Base-by-base conservation (phyloP, 2,113 vertebrate species). In the Ovis aries region DNA sequence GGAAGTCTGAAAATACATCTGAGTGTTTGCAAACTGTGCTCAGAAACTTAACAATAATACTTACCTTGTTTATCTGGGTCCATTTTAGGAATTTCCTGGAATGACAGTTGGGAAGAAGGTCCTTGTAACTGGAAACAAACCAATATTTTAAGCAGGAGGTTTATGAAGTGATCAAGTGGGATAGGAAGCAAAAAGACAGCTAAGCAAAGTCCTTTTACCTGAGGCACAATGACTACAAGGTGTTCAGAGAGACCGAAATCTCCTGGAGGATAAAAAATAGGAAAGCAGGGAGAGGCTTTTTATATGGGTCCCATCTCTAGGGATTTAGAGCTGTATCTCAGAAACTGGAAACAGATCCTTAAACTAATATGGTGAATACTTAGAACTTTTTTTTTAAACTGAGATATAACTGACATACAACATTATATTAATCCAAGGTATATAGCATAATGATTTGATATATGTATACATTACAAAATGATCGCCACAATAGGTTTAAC, bases 61-160 rank as follows among this genome's bases (percentile, higher is more conserved):
- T 98, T 98, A 98, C 98, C 98, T 98, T 98, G 97, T 95, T 98
- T 98, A 43, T 94, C 93, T 94, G 94, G 88, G 97, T 98, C 96
- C 98, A 99, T 98, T 92, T 96, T 59, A 91, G 31, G 40, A 88
- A 87, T 91, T 55, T 78, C 93, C 84, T 96, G 92, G 94, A 97
- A 52, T 19, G 97, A 90, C 89, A 96, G 97, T 96, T 94, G 95
- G 95, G 52, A 89, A 88, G 89, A 89, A 57, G 78, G 5, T 12
- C 71, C 91, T 97, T 97, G 77, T 57, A 98, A 96, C 0, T 15
- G 98, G 77, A 95, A 98, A 98, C 40, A 92, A 98, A 97, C 2
- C 52, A 29, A 80, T 86, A 91, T 92, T 87, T 97, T 97, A 98
- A 95, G 17, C 17, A 90, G 80, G 83, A 94, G 17, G 21, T 85